Base-by-base conservation (phyloP, 2,888 invertebrate species). In the Sarcophaga caerulescens region DNA sequence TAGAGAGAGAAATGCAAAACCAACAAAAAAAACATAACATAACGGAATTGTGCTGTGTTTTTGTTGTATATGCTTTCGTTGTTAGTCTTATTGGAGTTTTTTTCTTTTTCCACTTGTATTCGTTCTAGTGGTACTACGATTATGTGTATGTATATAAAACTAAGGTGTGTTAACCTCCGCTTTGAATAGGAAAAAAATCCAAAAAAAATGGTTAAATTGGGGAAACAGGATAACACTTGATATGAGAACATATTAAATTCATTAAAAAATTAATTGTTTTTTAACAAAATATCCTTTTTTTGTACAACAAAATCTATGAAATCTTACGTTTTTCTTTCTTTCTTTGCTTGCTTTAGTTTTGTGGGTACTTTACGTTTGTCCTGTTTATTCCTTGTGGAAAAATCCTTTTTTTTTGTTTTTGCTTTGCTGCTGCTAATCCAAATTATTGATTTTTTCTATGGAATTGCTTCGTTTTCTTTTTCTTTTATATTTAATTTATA, bases 371-470 rank as follows among this genome's bases (percentile, higher is more conserved):
- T 71, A 35, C 25, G 44, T 76, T 60, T 85, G 83, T 80, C 81
- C 86, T 75, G 84, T 84, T 80, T 84, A 78, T 84, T 78, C 84
- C 84, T 80, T 81, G 65, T 81, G 78, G 45, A 81, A 78, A 78
- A 84, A 86, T 86, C 86, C 86, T 86, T 66, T 74, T 35, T 35
- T 35, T 35, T 35, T 35, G 35, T 35, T 35, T 35, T 35, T 35
- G 10, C 35, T 35, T 86, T 83, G 83, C 84, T 84, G 87, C 91
- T 89, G 89, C 90, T 92, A 91, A 92, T 92, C 92, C 92, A 89
- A 91, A 88, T 90, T 92, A 92, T 91, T 90, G 92, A 91, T 92
- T 92, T 92, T 88, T 86, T 77, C 47, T 80, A 10, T 66, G 66
- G 65, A 59, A 52, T 52, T 70, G 75, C 35, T 17, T 60, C 19